These are phyloP conservation scores for Trichonephila inaurata DNA, from an alignment of 1,140 invertebrate species.

Conservation along the genomic window DNA sequence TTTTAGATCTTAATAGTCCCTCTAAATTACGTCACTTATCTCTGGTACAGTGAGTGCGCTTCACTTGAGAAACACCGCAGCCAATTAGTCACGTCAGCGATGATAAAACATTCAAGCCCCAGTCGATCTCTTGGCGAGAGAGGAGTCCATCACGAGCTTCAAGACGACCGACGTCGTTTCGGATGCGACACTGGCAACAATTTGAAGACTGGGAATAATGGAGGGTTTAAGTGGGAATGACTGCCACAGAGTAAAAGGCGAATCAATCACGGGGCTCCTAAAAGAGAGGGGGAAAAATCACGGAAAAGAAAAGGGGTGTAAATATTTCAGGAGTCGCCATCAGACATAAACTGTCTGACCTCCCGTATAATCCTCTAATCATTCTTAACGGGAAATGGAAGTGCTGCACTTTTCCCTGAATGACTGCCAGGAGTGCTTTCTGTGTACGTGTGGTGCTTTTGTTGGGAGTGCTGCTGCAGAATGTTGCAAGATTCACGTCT, in stretches of 20 bases:
- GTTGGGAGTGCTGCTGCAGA: not conserved
- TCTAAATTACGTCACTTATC: slow-evolving; percentile 72
- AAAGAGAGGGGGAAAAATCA: not conserved
- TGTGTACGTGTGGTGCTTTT: slow-evolving; percentile 3
- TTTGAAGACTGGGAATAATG: slow-evolving; percentile 13
- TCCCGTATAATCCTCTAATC: slow-evolving; percentile 70
- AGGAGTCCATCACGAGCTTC: slow-evolving; percentile 51
- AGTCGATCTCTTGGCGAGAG: slow-evolving; percentile 8
- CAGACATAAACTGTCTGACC: slow-evolving; percentile 74
- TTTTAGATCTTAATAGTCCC: slow-evolving; percentile 72
- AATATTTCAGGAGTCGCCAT: slow-evolving; percentile 75
- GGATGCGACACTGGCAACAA: slow-evolving; percentile 11
- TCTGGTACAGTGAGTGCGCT: slow-evolving; percentile 4
- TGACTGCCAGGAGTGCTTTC: slow-evolving; percentile 29
- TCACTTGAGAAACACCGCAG: slow-evolving; percentile 52
- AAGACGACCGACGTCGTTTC: slow-evolving; percentile 26
- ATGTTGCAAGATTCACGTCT: not conserved
- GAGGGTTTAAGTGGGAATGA: slow-evolving; percentile 27
- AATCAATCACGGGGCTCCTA: slow-evolving; percentile 30
- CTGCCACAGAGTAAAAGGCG: not conserved
- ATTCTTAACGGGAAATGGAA: slow-evolving; percentile 49
- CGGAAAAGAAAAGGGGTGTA: slow-evolving; percentile 39
- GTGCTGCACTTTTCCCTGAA: not conserved
- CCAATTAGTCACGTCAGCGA: slow-evolving; percentile 74
- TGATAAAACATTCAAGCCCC: slow-evolving; percentile 70